A percentile compares a stretch with the other conserved stretches of the same genome.
Conservation (phyloP, 2,797 vertebrate genomes). For the Bothrops alternatus region DNA sequence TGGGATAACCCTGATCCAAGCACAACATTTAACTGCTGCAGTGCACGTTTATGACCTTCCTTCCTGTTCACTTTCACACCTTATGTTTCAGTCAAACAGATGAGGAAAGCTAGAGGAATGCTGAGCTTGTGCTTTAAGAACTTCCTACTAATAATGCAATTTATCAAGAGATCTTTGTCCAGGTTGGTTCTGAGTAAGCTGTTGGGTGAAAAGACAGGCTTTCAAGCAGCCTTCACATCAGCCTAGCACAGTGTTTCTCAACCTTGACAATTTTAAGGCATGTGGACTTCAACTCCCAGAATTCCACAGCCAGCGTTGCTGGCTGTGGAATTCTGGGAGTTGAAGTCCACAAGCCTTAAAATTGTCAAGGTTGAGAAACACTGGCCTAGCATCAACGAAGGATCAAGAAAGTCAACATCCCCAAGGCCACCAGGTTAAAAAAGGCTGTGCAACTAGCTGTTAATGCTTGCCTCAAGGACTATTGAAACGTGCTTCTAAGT, state of each 20-base stretch:
- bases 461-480: background rate
- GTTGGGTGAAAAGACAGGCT: background rate
- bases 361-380: too few species aligned
- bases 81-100: background rate
- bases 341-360: too few species aligned
- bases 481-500: background rate
- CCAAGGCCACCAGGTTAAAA: background rate
- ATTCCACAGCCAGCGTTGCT: too few species aligned
- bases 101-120: background rate
- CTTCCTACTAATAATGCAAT: background rate
- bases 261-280: too few species aligned
- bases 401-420: background rate
- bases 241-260: too few species aligned
- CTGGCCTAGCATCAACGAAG: background rate
- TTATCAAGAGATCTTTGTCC: background rate
- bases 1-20: background rate
- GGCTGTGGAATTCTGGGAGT: too few species aligned
- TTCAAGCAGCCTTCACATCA: background rate
- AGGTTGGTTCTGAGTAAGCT: background rate
- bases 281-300: too few species aligned
- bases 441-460: background rate
- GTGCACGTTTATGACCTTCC: background rate
- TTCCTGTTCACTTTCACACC: background rate
- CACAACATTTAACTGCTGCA: background rate
- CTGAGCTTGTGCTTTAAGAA: background rate